Conservation (phyloP, 2,113 vertebrate species). For the Haemorhous mexicanus region DNA sequence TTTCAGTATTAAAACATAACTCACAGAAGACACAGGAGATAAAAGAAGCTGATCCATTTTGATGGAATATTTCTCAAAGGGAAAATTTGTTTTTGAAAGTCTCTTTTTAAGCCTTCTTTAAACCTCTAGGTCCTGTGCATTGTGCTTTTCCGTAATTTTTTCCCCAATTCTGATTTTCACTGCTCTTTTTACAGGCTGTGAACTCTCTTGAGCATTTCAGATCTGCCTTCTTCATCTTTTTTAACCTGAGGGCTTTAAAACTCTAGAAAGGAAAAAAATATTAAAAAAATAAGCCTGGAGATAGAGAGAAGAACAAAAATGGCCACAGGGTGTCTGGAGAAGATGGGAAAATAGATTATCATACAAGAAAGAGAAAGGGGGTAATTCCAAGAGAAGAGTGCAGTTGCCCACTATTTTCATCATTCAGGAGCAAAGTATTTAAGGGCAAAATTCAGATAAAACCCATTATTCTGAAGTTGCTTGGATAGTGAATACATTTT, state of each 20-base stretch:
- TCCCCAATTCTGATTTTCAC: conserved; percentile 36
- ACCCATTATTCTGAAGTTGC: background rate
- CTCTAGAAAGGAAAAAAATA: background rate
- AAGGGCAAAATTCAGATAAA: background rate
- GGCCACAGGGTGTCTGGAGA: background rate
- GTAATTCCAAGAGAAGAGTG: background rate
- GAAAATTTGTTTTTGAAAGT: conserved; percentile 64
- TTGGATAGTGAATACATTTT: background rate
- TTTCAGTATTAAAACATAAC: conserved; percentile 43
- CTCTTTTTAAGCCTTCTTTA: conserved; percentile 26
- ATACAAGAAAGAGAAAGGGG: background rate
- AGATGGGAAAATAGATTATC: background rate
- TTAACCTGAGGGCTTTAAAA: background rate
- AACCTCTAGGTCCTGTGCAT: conserved; percentile 23
- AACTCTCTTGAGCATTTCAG: conserved; percentile 46
- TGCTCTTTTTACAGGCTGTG: conserved; percentile 37
- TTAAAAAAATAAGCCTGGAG: background rate
- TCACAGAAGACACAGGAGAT: conserved; percentile 49
- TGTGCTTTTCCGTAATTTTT: background rate
- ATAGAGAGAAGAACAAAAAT: background rate
- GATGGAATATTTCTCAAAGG: conserved; percentile 64
- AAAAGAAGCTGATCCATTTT: conserved; percentile 63
- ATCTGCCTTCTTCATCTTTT: background rate
- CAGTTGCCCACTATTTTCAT: background rate
- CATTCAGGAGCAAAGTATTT: background rate